phyloP scores from a whole-genome alignment of 2,888 invertebrate genomes.

The Aleiodes leptofemur region DNA sequence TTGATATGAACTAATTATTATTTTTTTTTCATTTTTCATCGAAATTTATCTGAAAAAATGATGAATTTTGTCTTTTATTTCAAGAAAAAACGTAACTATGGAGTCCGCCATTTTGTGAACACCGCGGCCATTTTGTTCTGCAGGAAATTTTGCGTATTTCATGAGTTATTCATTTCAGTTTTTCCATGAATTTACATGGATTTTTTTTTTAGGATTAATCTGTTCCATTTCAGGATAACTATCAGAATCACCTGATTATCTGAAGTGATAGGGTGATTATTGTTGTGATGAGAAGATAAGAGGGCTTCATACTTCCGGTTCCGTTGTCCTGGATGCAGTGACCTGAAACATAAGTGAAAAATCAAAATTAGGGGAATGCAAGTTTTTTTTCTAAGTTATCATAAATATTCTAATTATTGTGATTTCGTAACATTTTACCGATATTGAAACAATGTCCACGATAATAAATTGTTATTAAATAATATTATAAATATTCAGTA shows the following conservation, averaged over 20 bases:
- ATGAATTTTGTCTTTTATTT: constrained; percentile 62
- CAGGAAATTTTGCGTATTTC: not conserved
- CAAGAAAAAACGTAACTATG: constrained; percentile 66
- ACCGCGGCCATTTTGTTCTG: constrained; percentile 4
- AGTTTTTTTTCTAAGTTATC: too few species aligned
- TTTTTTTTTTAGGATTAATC: constrained; percentile 39
- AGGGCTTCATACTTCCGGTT: constrained; percentile 63
- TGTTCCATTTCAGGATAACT: constrained; percentile 37
- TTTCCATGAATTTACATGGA: constrained; percentile 53
- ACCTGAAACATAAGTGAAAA: constrained; percentile 75
- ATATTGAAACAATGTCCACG: too few species aligned
- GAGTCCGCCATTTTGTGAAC: not conserved
- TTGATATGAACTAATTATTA: constrained; percentile 70
- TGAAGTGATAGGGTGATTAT: constrained; percentile 49
- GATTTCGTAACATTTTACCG: too few species aligned
- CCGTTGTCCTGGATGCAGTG: constrained; percentile 79
- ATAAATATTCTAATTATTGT: too few species aligned
- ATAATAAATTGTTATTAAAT: too few species aligned
- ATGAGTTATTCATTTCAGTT: constrained; percentile 26
- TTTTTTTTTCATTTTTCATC: constrained; percentile 39
- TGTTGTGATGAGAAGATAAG: constrained; percentile 65
- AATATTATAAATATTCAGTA: too few species aligned
- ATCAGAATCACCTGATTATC: constrained; percentile 72
- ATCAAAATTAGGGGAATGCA: too few species aligned
- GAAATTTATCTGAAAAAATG: constrained; percentile 22